Evolutionary conservation across 1,140 invertebrate genomes (phyloP).

Genomic region (Mycetomoellerius zeteki): DNA sequence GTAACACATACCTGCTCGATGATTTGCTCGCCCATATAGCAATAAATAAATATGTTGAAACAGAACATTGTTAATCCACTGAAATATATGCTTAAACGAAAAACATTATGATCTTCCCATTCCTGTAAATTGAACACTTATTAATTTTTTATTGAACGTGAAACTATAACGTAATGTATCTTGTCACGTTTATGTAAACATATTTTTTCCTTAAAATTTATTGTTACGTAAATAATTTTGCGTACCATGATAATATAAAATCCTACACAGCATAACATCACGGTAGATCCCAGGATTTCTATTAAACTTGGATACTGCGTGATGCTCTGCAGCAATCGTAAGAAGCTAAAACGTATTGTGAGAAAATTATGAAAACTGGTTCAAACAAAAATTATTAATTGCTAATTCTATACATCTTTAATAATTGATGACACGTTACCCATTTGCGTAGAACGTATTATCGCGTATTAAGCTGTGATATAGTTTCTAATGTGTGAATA

Average conservation of each 20-base stretch:
- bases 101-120: slow-evolving; percentile 60
- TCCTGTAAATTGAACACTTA: slow-evolving; percentile 58
- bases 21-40: slow-evolving; percentile 38
- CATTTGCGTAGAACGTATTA: not conserved
- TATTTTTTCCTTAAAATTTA: not conserved
- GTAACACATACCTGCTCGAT: slow-evolving; percentile 9
- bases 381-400: not conserved
- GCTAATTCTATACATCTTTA: not conserved
- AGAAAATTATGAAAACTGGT: not conserved
- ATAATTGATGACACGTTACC: not conserved
- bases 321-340: slow-evolving; percentile 43
- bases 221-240: not conserved
- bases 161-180: not conserved
- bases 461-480: not conserved
- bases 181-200: not conserved
- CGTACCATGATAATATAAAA: slow-evolving; percentile 60
- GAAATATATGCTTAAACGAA: slow-evolving; percentile 43
- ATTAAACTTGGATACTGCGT: slow-evolving; percentile 69
- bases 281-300: slow-evolving; percentile 58
- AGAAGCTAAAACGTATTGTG: slow-evolving; percentile 46
- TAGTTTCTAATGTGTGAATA: not conserved
- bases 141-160: not conserved
- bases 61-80: not conserved
- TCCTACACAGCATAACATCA: slow-evolving; percentile 75
- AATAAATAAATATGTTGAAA: slow-evolving; percentile 35